phyloP scores from a whole-genome alignment of 1,140 invertebrate species.

The Gryon sp. region DNA sequence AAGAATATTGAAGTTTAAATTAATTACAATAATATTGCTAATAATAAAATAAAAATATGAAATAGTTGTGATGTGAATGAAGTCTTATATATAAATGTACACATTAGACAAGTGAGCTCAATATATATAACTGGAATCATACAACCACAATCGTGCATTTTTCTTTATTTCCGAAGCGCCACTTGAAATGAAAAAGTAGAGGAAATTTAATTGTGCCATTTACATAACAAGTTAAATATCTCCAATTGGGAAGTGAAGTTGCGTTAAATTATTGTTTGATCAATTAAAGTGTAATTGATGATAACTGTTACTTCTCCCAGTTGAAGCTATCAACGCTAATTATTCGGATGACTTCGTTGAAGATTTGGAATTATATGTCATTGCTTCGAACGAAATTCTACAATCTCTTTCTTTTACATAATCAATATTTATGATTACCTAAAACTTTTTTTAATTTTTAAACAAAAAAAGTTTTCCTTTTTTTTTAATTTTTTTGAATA shows the following conservation, averaged over 20 bases:
- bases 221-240: conserved; percentile 45
- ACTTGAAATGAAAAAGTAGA: conserved; percentile 17
- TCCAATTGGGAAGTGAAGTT: conserved; percentile 51
- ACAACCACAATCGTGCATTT: too few species aligned
- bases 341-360: conserved; percentile 58
- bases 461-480: too few species aligned
- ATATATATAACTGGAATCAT: too few species aligned
- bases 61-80: too few species aligned
- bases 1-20: too few species aligned
- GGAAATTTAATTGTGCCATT: conserved; percentile 47
- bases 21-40: too few species aligned
- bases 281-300: conserved; percentile 53
- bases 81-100: too few species aligned
- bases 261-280: conserved; percentile 53
- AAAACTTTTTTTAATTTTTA: conserved; percentile 8
- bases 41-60: too few species aligned
- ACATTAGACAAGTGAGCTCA: too few species aligned
- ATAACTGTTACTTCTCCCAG: conserved; percentile 49
- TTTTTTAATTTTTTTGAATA: too few species aligned
- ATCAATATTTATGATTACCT: neutral
- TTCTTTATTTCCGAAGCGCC: neutral
- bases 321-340: conserved; percentile 53
- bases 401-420: too few species aligned
- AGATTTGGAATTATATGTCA: conserved; percentile 56
- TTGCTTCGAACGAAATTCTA: conserved; percentile 15